These are phyloP conservation scores for Typhlichthys eigenmanni DNA, from an alignment of 2,797 vertebrate genomes.

Conservation along the genomic window DNA sequence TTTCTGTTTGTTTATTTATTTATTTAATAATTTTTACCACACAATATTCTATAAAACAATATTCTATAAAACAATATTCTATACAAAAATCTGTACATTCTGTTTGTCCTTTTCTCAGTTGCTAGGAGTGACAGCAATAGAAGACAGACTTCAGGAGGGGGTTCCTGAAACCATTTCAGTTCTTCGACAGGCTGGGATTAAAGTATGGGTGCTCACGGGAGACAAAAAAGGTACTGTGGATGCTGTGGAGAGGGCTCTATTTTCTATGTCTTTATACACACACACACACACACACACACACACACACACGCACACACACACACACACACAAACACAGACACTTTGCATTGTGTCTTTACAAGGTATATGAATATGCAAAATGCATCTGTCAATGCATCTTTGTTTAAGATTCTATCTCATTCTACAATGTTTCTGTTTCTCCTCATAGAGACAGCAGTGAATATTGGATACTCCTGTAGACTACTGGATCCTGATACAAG, in stretches of 20 bases:
- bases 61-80: background rate
- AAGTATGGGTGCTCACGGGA: conserved; percentile 93
- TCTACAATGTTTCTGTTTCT: background rate
- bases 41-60: background rate
- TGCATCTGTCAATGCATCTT: conserved; percentile 5
- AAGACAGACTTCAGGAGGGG: conserved; percentile 89
- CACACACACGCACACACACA: too few species aligned
- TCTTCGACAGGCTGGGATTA: conserved; percentile 85
- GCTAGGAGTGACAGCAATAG: conserved; percentile 90
- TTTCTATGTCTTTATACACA: conserved; percentile 6
- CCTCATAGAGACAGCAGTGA: conserved; percentile 87
- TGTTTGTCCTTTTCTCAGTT: conserved; percentile 73
- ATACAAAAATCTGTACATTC: background rate
- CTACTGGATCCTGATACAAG: conserved; percentile 84
- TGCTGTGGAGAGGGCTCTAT: background rate
- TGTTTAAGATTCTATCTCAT: background rate
- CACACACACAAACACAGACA: too few species aligned
- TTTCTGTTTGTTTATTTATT: background rate
- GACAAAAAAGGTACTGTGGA: conserved; percentile 89
- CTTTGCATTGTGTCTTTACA: background rate
- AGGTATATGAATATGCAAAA: conserved; percentile 5
- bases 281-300: too few species aligned
- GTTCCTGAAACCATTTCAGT: conserved; percentile 89
- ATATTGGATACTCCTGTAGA: conserved; percentile 88
- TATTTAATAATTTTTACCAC: background rate